phyloP scores from a whole-genome alignment of 2,888 invertebrate species.

The Sarcophaga subvicina region DNA sequence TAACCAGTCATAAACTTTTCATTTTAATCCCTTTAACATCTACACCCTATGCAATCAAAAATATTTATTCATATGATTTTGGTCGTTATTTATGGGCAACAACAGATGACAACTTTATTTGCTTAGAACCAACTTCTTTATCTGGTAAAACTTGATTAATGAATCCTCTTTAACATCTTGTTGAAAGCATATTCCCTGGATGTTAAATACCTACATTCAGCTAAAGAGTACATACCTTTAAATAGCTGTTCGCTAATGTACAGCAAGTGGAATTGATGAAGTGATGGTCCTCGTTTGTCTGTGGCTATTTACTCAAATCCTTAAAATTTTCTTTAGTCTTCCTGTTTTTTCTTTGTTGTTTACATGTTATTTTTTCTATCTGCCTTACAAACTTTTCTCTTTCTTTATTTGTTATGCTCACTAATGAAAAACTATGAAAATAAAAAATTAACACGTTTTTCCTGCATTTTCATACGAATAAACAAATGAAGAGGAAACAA shows the following conservation, averaged over 20 bases:
- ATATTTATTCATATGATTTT: too few species aligned
- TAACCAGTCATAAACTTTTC: too few species aligned
- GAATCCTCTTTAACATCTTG: too few species aligned
- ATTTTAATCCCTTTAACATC: too few species aligned
- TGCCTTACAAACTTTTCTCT: slow-evolving; percentile 6
- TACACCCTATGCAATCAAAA: too few species aligned
- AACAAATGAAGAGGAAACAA: not conserved
- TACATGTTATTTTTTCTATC: slow-evolving; percentile 11
- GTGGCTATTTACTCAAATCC: slow-evolving; percentile 1
- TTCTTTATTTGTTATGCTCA: not conserved
- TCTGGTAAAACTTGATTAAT: too few species aligned
- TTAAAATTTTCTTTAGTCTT: not conserved
- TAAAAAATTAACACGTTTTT: slow-evolving; percentile 52
- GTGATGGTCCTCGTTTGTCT: not conserved
- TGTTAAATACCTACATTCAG: too few species aligned
- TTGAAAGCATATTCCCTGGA: too few species aligned
- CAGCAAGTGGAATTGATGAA: not conserved
- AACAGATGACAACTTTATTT: too few species aligned
- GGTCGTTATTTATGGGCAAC: too few species aligned
- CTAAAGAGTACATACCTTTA: slow-evolving; percentile 15
- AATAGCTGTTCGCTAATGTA: not conserved
- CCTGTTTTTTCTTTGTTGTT: not conserved
- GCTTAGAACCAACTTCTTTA: too few species aligned
- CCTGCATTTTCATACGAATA: not conserved
- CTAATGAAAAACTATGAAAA: slow-evolving; percentile 37